Conservation (phyloP, 2,113 vertebrate genomes). For the Sitta europaea region DNA sequence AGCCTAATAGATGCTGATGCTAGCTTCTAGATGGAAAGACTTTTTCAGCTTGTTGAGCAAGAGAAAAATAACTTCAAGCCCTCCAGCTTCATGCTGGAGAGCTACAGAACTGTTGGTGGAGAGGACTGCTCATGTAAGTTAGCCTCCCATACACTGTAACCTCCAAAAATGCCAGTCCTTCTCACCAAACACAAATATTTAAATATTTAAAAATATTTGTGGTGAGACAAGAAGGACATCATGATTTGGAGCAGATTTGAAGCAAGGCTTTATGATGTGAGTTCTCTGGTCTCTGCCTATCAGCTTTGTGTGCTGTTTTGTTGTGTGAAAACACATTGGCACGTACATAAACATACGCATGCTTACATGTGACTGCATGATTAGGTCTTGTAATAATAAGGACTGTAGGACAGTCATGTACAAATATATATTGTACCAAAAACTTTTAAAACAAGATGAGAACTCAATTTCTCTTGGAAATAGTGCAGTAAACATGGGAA, state of each 20-base stretch:
- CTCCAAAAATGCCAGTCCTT: not conserved
- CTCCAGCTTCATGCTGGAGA: not conserved
- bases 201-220: not conserved
- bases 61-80: not conserved
- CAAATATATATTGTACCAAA: not conserved
- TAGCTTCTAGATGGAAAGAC: not conserved
- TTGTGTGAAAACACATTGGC: not conserved
- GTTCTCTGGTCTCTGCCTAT: not conserved
- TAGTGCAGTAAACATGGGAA: not conserved
- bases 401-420: fast-evolving
- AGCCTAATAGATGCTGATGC: not conserved
- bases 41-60: not conserved
- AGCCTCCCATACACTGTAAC: not conserved
- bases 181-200: not conserved
- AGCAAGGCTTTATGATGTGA: not conserved
- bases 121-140: not conserved
- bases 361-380: too few relatives aligned
- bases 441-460: not conserved
- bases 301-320: not conserved
- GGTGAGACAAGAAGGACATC: not conserved
- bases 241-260: not conserved
- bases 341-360: fast-evolving
- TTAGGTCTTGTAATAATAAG: not conserved
- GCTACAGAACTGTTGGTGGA: not conserved
- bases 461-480: not conserved